These are phyloP conservation scores for Diadophis punctatus DNA, from an alignment of 2,113 vertebrate genomes.

Conservation along the genomic window DNA sequence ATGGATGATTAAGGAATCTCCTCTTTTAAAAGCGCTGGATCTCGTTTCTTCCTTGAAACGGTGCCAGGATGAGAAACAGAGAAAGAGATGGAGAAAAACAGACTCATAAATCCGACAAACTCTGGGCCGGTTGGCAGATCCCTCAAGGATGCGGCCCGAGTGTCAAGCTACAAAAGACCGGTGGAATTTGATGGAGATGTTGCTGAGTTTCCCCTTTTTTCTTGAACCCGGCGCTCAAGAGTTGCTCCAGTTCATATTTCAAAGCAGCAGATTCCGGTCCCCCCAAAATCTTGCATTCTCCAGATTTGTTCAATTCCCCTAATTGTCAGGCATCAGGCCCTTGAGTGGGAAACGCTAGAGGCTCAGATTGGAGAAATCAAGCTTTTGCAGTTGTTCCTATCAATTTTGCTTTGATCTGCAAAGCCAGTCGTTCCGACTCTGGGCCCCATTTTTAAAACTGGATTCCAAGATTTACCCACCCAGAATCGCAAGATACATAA, in stretches of 20 bases:
- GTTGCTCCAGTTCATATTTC: not conserved
- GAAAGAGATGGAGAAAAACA: not conserved
- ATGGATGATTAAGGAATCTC: constrained; percentile 62
- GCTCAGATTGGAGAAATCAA: not conserved
- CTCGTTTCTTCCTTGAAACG: constrained; percentile 57
- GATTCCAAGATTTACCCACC: not conserved
- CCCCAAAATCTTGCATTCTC: not conserved
- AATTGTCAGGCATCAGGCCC: not conserved
- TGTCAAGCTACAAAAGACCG: constrained; percentile 27
- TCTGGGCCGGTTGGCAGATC: constrained; percentile 45
- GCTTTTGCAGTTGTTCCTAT: not conserved
- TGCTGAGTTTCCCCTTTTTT: not conserved
- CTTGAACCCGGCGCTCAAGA: constrained; percentile 5
- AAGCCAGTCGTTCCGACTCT: not conserved
- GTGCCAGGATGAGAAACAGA: constrained; percentile 7
- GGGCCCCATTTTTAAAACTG: not conserved
- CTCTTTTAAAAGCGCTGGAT: constrained; percentile 61
- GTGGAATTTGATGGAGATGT: not conserved
- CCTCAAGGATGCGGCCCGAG: constrained; percentile 41
- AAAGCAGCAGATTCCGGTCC: not conserved
- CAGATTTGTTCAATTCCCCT: not conserved
- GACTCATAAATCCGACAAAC: constrained; percentile 30
- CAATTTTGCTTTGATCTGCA: not conserved
- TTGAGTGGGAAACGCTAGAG: not conserved
- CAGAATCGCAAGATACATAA: no score